phyloP scores from a whole-genome alignment of 2,888 invertebrate species.

The Tetranychus piercei region DNA sequence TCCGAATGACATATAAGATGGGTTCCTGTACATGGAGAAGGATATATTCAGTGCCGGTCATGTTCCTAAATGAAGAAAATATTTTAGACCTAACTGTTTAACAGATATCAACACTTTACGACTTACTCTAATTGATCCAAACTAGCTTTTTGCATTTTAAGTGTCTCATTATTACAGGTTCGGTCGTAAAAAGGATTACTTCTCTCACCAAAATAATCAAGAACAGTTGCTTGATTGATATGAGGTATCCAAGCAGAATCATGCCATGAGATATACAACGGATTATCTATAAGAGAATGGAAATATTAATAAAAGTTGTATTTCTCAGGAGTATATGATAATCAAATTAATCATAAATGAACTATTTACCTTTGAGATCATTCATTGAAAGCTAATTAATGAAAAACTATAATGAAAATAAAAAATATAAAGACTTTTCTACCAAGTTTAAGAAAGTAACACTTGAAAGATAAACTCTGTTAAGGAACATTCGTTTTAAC shows the following conservation, averaged over 20 bases:
- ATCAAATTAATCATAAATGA: too few relatives aligned
- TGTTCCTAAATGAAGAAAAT: constrained; percentile 46
- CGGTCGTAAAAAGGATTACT: constrained; percentile 93
- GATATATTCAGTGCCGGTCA: constrained; percentile 87
- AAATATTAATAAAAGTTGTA: constrained; percentile 51
- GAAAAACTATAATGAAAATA: too few relatives aligned
- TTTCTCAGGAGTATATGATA: too few relatives aligned
- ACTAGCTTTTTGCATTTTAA: constrained; percentile 87
- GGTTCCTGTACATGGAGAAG: constrained; percentile 89
- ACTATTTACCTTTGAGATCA: too few relatives aligned
- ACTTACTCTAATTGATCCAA: constrained; percentile 49
- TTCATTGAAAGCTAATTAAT: too few relatives aligned
- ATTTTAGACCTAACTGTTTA: not conserved
- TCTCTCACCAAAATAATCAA: constrained; percentile 92
- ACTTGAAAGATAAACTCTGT: too few relatives aligned
- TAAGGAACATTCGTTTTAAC: too few relatives aligned
- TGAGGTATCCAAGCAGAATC: constrained; percentile 88
- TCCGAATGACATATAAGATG: constrained; percentile 85
- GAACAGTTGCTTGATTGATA: constrained; percentile 70
- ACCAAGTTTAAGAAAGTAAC: too few relatives aligned
- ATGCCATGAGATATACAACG: constrained; percentile 74
- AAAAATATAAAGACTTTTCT: too few relatives aligned
- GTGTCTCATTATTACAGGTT: constrained; percentile 90
- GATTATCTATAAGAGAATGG: constrained; percentile 27
- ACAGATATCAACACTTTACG: not conserved